Evolutionary conservation across 30 jellyfish, hydroid and myxozoan genomes (phyloP).

Genomic region (Turritopsis dohrnii): DNA sequence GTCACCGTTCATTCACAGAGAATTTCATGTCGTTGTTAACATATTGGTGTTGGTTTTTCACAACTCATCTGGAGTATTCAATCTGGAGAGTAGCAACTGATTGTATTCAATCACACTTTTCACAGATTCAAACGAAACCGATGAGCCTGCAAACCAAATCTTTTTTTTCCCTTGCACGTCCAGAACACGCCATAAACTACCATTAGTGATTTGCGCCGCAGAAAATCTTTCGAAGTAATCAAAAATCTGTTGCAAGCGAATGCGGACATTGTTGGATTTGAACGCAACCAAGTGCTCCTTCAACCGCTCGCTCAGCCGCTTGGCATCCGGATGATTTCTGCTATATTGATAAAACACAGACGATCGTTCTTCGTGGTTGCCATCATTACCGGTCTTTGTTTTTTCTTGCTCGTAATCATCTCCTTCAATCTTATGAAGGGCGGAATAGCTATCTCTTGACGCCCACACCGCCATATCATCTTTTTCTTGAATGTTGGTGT

Average conservation of each 20-base stretch:
- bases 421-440: constrained; percentile 43
- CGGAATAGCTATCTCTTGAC: constrained; percentile 71
- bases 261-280: neutral
- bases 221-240: constrained; percentile 58
- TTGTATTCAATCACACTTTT: constrained; percentile 82
- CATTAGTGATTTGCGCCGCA: constrained; percentile 36
- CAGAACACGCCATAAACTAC: constrained; percentile 62
- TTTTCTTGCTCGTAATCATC: constrained; percentile 39
- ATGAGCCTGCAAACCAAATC: constrained; percentile 90
- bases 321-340: constrained; percentile 27
- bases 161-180: constrained; percentile 73
- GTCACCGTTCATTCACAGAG: too few species aligned
- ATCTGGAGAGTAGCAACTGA: constrained; percentile 40
- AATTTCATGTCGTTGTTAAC: too few species aligned
- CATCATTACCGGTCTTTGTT: constrained; percentile 66
- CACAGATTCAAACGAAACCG: constrained; percentile 80
- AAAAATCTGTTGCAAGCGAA: constrained; percentile 37
- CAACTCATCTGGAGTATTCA: constrained; percentile 48
- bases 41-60: neutral
- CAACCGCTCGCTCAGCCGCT: neutral
- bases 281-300: neutral
- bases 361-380: constrained; percentile 9
- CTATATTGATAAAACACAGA: constrained; percentile 51
- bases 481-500: constrained; percentile 37
- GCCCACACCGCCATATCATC: constrained; percentile 79